Conservation (phyloP, 2,797 vertebrate genomes). For the Sebastes elongatus region DNA sequence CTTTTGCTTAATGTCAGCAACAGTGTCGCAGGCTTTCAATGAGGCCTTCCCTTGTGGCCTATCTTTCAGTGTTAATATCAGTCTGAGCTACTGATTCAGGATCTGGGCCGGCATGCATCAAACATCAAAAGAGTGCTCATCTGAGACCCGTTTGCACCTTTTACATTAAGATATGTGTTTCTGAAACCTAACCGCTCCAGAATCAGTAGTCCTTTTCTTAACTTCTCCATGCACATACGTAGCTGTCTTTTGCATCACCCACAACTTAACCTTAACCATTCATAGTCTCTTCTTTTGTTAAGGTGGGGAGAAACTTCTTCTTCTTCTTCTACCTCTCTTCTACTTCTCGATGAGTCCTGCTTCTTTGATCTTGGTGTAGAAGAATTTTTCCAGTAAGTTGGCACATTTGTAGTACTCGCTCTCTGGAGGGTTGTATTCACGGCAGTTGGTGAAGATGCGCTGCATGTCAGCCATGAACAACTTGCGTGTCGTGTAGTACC, state of each 20-base stretch:
- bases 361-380: constrained; percentile 99
- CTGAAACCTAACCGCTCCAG: constrained; percentile 24
- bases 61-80: constrained; percentile 43
- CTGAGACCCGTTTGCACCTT: constrained; percentile 27
- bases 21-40: constrained; percentile 18
- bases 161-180: constrained; percentile 34
- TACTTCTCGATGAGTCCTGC: constrained; percentile 96
- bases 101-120: constrained; percentile 30
- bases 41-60: constrained; percentile 16
- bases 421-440: constrained; percentile 97
- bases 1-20: constrained; percentile 25
- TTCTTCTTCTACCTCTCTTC: neutral
- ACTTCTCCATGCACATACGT: neutral
- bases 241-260: constrained; percentile 3
- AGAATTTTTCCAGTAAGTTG: constrained; percentile 98
- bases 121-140: constrained; percentile 34
- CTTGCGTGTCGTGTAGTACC: constrained; percentile 98
- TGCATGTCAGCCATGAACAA: constrained; percentile 99
- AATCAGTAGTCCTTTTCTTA: constrained; percentile 56
- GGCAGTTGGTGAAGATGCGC: constrained; percentile 98
- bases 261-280: neutral
- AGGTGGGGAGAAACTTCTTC: neutral
- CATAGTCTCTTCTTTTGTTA: neutral
- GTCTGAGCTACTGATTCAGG: constrained; percentile 39
- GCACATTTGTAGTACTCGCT: constrained; percentile 99